Base-by-base conservation (phyloP, 2,113 vertebrate genomes). In the Tetraodon nigroviridis region DNA sequence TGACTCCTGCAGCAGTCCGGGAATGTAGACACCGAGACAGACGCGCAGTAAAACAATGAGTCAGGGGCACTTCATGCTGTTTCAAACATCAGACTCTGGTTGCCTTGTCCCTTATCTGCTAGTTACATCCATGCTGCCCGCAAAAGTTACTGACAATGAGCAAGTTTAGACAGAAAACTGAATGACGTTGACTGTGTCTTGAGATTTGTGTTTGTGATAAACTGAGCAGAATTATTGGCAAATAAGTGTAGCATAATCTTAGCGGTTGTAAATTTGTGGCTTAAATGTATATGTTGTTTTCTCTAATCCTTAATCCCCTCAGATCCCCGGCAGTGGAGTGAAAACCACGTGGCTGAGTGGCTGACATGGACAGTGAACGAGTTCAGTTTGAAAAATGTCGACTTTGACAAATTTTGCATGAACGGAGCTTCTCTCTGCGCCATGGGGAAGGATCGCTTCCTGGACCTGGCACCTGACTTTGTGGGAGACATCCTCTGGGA, bases 401-500 rank as follows among this genome's bases (percentile, higher is more conserved):
- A 99, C 84, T 97, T 98, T 84, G 93, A 94, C 81, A 98, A 96
- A 81, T 98, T 99, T 66, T 92, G 92, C 74, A 95, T 99, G 93
- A 95, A 93, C 0, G 97, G 97, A 44, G 95, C 94, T 56, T 91
- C 79, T 40, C 90, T 99, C 63, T 99, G 96, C 0, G 94, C 92
- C 0, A 90, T 99, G 88, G 97, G 97, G 22, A 99, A 98, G 82
- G 97, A 99, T 19, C 92, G 96, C 76, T 99, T 99, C 87, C 89
- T 99, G 4, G 95, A 98, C 81, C 87, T 99, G 70, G 96, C 96
- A 0, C 97, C 97, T 0, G 97, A 99, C 86, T 99, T 98, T 70
- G 97, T 99, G 61, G 97, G 97, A 17, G 97, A 99, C 73, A 99
- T 99, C 87, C 92, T 99, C 7, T 99, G 97, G 97, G 97, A 99